Evolutionary conservation across 2,113 vertebrate genomes (phyloP).

Genomic region (Cyphomyrus plagiostoma): DNA sequence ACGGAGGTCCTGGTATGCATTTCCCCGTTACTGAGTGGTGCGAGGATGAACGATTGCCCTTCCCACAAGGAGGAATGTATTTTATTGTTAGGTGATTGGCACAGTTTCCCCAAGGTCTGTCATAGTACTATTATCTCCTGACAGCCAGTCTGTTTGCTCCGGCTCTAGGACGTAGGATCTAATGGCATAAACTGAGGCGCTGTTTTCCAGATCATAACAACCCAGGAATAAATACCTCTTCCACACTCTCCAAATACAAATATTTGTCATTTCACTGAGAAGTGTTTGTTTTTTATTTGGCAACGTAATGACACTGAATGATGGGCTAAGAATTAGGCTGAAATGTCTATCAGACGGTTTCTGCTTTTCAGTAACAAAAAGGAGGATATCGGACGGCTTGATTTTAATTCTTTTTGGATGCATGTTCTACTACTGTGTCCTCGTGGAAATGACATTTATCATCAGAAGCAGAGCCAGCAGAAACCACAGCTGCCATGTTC

Average conservation of each 20-base stretch:
- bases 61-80: not conserved
- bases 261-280: conserved; percentile 8
- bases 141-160: not conserved
- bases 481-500: not conserved
- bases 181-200: not conserved
- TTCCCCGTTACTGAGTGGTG: not conserved
- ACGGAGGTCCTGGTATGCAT: not conserved
- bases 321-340: not conserved
- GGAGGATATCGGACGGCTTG: not conserved
- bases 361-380: not conserved
- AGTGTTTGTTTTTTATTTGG: not conserved
- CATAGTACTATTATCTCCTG: not conserved
- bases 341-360: not conserved
- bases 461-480: not conserved
- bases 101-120: not conserved
- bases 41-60: not conserved
- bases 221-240: not conserved
- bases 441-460: not conserved
- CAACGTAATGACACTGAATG: not conserved
- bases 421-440: not conserved
- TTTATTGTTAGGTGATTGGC: not conserved
- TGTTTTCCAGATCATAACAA: not conserved
- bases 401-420: not conserved
- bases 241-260: not conserved
- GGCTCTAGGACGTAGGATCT: not conserved